Base-by-base conservation (phyloP, 2,797 vertebrate species). In the Telmatherina bonti region DNA sequence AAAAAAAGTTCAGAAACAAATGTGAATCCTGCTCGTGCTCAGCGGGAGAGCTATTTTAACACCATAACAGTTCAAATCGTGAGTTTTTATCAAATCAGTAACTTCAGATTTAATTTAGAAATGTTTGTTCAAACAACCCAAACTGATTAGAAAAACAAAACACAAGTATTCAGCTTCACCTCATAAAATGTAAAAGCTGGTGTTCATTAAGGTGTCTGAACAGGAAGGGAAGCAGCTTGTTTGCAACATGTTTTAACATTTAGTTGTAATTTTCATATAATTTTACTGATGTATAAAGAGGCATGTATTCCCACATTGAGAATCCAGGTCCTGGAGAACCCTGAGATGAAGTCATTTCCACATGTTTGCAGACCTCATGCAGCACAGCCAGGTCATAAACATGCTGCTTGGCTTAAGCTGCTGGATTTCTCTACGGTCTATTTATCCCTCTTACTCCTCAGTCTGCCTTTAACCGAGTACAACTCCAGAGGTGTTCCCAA, bases 311-410 rank as follows among this genome's bases (percentile, higher is more conserved):
- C 11, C 11, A 12, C 35, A 38, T 11, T 11, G 36, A 12, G 8
- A 24, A 31, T 31, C 10, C 52, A 56, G 16, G 16, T 52, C 52
- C 54, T 57, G 59, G 45, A 78, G n/a, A 13, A 29, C n/a, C 53
- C 70, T 7, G 62, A 52, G 69, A 63, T 91, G 67, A 88, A 81
- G 80, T 91, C 4, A 88, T 78, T 78, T 76, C 72, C 74, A 59
- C 7, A 5, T 73, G 61, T 91, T 88, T 82, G 86, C 57, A 61
- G 67, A 73, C 35, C 62, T 64, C 55, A n/a, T 54, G 45, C 57
- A 73, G 66, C n/a, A 55, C 65, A 64, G 74, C 64, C 78, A 43
- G 49, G 16, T 58, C 52, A 56, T 89, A 90, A 91, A 91, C 60
- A 58, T 70, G 51, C 41, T 53, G 70, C 53, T 70, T 81, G 82